Evolutionary conservation across 2,888 invertebrate genomes (phyloP).

Genomic region (Chrysodeixis includens): DNA sequence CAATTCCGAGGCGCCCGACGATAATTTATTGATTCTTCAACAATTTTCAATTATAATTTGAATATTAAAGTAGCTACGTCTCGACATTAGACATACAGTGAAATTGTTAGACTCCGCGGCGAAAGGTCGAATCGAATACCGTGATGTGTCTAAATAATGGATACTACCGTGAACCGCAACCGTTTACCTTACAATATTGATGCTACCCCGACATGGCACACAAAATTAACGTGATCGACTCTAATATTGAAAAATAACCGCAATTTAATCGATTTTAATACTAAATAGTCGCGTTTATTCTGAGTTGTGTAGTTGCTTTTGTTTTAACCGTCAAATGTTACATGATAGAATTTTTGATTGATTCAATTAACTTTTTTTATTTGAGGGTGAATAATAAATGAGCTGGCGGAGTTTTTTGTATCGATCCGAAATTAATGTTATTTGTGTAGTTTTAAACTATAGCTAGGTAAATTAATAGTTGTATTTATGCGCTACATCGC

Average conservation of each 20-base stretch:
- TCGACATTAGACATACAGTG: slow-evolving; percentile 2
- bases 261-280: slow-evolving; percentile 33
- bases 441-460: not conserved
- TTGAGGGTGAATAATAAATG: slow-evolving; percentile 49
- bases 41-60: not conserved
- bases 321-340: slow-evolving; percentile 42
- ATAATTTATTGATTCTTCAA: not conserved
- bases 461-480: not conserved
- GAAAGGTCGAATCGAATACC: slow-evolving; percentile 12
- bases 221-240: slow-evolving; percentile 12
- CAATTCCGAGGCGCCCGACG: not conserved
- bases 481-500: no score
- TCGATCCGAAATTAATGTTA: slow-evolving; percentile 4
- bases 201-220: slow-evolving; percentile 25
- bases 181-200: slow-evolving; percentile 34
- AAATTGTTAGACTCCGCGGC: not conserved
- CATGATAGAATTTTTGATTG: slow-evolving; percentile 41
- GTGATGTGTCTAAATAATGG: slow-evolving; percentile 39
- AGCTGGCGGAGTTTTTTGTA: slow-evolving; percentile 11
- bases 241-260: slow-evolving; percentile 18
- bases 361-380: slow-evolving; percentile 32
- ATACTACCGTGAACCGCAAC: slow-evolving; percentile 25
- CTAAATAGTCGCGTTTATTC: slow-evolving; percentile 10
- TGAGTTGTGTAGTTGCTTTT: slow-evolving; percentile 19
- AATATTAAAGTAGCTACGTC: not conserved